These are phyloP conservation scores for Pao palembangensis DNA, from an alignment of 2,113 vertebrate species.

Conservation along the genomic window DNA sequence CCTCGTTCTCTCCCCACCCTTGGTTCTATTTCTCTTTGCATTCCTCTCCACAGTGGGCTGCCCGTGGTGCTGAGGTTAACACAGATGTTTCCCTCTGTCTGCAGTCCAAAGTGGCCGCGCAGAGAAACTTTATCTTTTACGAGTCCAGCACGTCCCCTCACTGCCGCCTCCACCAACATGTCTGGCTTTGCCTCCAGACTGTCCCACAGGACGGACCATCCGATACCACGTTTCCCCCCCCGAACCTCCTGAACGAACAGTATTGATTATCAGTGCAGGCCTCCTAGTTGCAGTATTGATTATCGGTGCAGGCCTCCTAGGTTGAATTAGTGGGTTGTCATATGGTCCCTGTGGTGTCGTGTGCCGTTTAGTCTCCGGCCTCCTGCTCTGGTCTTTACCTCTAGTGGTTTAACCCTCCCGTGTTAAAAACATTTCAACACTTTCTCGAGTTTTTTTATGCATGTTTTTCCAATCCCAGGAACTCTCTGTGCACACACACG, in stretches of 20 bases:
- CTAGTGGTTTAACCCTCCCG: conserved; percentile 56
- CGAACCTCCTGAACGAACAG: conserved; percentile 30
- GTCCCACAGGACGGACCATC: conserved; percentile 33
- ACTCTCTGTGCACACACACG: conserved; percentile 21
- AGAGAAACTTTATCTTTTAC: conserved; percentile 71
- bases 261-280: conserved; percentile 56
- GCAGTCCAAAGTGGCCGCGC: conserved; percentile 77
- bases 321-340: conserved; percentile 53
- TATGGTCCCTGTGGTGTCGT: conserved; percentile 41
- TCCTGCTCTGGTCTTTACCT: conserved; percentile 48
- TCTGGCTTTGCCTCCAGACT: conserved; percentile 32
- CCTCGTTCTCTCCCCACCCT: conserved; percentile 42
- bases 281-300: conserved; percentile 54
- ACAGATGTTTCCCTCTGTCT: conserved; percentile 90
- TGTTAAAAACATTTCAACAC: conserved; percentile 72
- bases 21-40: conserved; percentile 68
- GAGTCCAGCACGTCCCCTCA: conserved; percentile 60
- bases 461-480: conserved; percentile 61
- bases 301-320: conserved; percentile 40
- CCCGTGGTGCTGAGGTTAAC: conserved; percentile 90
- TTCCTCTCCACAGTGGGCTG: conserved; percentile 85
- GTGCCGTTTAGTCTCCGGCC: conserved; percentile 59
- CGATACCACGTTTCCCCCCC: conserved; percentile 37
- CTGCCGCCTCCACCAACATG: conserved; percentile 35
- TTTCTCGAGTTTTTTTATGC: conserved; percentile 71